Percentiles rank a stretch among this genome's conserved stretches.
Conservation (phyloP, 1,140 invertebrate species). For the Lucilia sericata region DNA sequence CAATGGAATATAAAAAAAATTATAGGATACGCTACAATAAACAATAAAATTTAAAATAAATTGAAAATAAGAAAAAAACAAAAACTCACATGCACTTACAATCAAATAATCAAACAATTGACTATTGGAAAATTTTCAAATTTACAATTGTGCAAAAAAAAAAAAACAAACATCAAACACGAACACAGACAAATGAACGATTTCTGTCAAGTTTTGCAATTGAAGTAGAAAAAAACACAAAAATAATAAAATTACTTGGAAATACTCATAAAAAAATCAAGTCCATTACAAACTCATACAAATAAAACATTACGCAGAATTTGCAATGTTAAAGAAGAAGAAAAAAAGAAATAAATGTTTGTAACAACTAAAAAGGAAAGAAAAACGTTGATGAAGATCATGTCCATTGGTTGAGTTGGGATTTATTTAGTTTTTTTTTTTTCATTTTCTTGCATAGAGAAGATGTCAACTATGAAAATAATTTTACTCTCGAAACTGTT, state of each 20-base stretch:
- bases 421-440: background rate
- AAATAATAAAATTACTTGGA: background rate
- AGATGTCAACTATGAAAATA: constrained; percentile 30
- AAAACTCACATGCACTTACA: background rate
- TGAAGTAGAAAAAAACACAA: no score
- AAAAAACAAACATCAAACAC: background rate
- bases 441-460: constrained; percentile 2
- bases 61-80: background rate
- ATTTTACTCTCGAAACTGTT: constrained; percentile 47
- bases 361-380: background rate
- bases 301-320: constrained; percentile 29
- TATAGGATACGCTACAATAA: background rate
- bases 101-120: background rate
- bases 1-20: constrained; percentile 3
- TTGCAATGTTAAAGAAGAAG: background rate
- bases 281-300: background rate
- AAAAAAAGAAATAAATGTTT: background rate
- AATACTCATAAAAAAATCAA: background rate
- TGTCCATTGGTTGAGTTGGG: background rate
- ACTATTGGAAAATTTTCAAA: background rate
- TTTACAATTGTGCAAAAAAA: background rate
- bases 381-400: background rate
- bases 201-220: constrained; percentile 7
- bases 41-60: constrained; percentile 14
- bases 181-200: constrained; percentile 8